A percentile compares a stretch with the other conserved stretches of the same genome.
Evolutionary conservation across 2,888 invertebrate species (phyloP).

Genomic region (Chymomyza caudatula): DNA sequence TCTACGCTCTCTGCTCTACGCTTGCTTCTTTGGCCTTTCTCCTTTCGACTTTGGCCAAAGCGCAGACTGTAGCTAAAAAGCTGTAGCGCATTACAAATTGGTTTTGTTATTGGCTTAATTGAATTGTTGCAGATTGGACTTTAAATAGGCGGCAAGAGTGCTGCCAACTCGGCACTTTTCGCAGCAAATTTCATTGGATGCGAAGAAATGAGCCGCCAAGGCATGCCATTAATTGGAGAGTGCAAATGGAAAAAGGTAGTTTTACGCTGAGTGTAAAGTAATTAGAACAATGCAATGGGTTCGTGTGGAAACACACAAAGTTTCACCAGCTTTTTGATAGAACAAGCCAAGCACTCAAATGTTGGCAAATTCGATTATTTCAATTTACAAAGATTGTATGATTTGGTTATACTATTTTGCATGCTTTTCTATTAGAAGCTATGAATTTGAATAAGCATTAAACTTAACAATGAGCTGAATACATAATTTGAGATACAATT

Average conservation of each 20-base stretch:
- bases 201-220: not conserved
- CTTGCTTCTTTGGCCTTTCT: slow-evolving; percentile 6
- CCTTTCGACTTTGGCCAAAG: slow-evolving; percentile 23
- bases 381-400: not conserved
- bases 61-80: slow-evolving; percentile 49
- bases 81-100: slow-evolving; percentile 66
- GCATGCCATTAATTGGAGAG: slow-evolving; percentile 52
- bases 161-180: slow-evolving; percentile 3
- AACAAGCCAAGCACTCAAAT: not conserved
- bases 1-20: slow-evolving; percentile 2
- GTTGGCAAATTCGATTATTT: not conserved
- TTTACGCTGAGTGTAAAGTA: slow-evolving; percentile 20
- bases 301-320: not conserved
- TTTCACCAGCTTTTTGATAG: not conserved
- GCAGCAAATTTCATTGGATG: not conserved
- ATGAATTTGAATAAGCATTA: too few relatives aligned
- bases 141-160: slow-evolving; percentile 38
- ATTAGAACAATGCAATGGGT: slow-evolving; percentile 34
- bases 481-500: too few relatives aligned
- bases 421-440: too few relatives aligned
- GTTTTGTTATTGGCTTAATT: slow-evolving; percentile 68
- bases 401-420: not conserved
- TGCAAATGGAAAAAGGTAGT: slow-evolving; percentile 20
- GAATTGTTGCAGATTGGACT: slow-evolving; percentile 66
- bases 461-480: too few relatives aligned